Evolutionary conservation across 2,113 vertebrate species (phyloP).

Genomic region (Poeciliopsis occidentalis): DNA sequence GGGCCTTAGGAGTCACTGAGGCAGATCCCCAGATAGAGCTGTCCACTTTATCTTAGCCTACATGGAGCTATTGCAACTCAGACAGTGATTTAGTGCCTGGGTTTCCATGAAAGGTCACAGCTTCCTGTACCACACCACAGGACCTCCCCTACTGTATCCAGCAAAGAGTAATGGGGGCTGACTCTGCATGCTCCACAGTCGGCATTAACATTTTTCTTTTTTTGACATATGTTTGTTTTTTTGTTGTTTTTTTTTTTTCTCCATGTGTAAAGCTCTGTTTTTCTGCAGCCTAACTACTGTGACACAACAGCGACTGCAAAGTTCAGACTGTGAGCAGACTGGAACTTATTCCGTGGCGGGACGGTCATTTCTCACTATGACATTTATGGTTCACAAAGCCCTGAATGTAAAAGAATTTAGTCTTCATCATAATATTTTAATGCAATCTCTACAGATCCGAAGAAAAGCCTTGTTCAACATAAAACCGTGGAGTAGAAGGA

Average conservation of each 20-base stretch:
- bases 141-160: constrained; percentile 69
- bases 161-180: constrained; percentile 68
- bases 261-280: constrained; percentile 23
- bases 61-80: constrained; percentile 62
- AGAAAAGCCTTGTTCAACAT: neutral
- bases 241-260: constrained; percentile 30
- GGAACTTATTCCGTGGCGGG: neutral
- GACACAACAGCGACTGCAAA: neutral
- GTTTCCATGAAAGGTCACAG: constrained; percentile 76
- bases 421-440: neutral
- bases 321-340: neutral
- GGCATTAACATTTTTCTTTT: constrained; percentile 68
- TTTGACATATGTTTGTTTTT: constrained; percentile 30
- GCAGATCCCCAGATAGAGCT: constrained; percentile 78
- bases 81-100: constrained; percentile 79
- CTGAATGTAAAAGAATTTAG: constrained; percentile 2
- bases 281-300: constrained; percentile 1
- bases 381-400: constrained; percentile 8
- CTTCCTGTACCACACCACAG: constrained; percentile 63
- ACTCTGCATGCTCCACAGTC: constrained; percentile 56
- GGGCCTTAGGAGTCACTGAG: constrained; percentile 71
- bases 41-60: constrained; percentile 78
- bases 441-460: neutral
- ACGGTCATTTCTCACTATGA: neutral
- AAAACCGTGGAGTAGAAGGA: neutral